phyloP scores from a whole-genome alignment of 2,113 vertebrate genomes.

The Sander lucioperca region DNA sequence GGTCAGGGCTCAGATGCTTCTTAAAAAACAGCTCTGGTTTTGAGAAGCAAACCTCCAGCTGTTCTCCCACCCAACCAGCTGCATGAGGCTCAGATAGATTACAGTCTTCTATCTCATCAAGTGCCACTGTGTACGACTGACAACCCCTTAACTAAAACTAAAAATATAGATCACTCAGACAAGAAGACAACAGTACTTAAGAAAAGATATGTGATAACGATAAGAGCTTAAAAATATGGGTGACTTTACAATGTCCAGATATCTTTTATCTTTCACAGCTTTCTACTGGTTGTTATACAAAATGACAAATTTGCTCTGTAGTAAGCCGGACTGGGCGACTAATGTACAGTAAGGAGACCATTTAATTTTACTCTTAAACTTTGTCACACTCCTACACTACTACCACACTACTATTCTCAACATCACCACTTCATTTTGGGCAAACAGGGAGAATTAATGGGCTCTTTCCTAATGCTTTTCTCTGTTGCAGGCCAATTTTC shows the following conservation, averaged over 20 bases:
- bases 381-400: background rate
- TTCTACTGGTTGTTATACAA: constrained; percentile 1
- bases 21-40: constrained; percentile 21
- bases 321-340: background rate
- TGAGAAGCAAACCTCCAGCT: constrained; percentile 22
- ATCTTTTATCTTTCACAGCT: constrained; percentile 8
- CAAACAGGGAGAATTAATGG: background rate
- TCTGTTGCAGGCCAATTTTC: background rate
- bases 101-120: background rate
- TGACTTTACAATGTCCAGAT: background rate
- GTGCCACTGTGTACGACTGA: background rate
- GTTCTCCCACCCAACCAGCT: constrained; percentile 31
- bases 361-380: background rate
- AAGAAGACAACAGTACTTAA: constrained; percentile 1
- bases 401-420: background rate
- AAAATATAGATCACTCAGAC: constrained; percentile 28
- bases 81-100: constrained; percentile 4
- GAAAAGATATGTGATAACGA: background rate
- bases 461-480: background rate
- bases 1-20: constrained; percentile 9
- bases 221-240: background rate
- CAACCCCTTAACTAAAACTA: constrained; percentile 1
- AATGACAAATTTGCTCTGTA: background rate
- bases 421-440: background rate
- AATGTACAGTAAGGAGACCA: background rate